Evolutionary conservation across 2,797 vertebrate genomes (phyloP).

Genomic region (Cossypha heuglini): DNA sequence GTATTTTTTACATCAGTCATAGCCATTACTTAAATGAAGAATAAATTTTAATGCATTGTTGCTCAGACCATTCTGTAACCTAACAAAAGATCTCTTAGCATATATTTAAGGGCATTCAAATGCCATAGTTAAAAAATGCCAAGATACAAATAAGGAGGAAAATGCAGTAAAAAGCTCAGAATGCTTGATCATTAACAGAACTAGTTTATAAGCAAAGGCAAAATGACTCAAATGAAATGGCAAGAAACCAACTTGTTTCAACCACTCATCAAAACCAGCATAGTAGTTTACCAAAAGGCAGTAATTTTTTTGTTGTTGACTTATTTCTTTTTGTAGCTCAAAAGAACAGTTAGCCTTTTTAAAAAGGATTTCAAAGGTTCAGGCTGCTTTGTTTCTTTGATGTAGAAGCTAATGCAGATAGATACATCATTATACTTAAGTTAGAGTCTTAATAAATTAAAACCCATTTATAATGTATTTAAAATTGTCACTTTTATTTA

Average conservation of each 20-base stretch:
- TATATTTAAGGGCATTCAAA: not conserved
- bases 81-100: not conserved
- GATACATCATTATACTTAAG: not conserved
- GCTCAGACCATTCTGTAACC: not conserved
- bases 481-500: constrained; percentile 24
- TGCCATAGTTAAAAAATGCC: not conserved
- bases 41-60: not conserved
- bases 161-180: not conserved
- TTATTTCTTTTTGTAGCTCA: not conserved
- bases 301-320: not conserved
- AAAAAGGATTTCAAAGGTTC: not conserved
- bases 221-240: not conserved
- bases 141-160: not conserved
- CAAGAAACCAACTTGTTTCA: not conserved
- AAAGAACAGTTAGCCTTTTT: not conserved
- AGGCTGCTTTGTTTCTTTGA: not conserved
- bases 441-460: constrained; percentile 3
- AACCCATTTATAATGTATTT: constrained; percentile 37
- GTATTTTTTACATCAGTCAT: constrained; percentile 24
- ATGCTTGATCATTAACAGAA: not conserved
- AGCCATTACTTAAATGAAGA: constrained; percentile 37
- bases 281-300: not conserved
- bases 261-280: not conserved
- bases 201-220: not conserved
- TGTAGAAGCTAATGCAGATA: not conserved